Conservation (phyloP, 2,888 invertebrate species). For the Tortricodes alternella region DNA sequence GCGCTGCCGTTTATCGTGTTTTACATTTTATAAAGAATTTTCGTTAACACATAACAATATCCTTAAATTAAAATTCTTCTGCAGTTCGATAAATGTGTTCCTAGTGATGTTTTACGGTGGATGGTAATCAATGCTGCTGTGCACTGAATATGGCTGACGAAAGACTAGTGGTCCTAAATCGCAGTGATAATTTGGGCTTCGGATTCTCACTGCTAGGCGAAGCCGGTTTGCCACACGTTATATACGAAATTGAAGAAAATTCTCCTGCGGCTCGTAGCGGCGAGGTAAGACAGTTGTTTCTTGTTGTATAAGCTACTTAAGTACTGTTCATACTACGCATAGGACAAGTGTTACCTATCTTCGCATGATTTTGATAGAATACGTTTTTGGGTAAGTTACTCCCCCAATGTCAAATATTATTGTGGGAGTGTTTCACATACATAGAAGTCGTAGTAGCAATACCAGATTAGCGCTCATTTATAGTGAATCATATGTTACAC, state of each 20-base stretch:
- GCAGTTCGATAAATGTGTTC: conserved; percentile 60
- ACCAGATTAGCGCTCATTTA: conserved; percentile 7
- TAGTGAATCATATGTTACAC: conserved; percentile 29
- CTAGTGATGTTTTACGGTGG: conserved; percentile 64
- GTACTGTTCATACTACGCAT: conserved; percentile 8
- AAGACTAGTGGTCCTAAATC: conserved; percentile 93
- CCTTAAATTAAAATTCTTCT: conserved; percentile 45
- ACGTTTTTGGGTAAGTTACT: conserved; percentile 4
- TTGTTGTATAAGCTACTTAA: conserved; percentile 13
- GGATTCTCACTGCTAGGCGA: conserved; percentile 95
- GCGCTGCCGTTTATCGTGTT: conserved; percentile 70
- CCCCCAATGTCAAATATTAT: conserved; percentile 1
- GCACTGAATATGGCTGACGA: conserved; percentile 92
- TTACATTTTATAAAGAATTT: conserved; percentile 65
- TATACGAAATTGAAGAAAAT: conserved; percentile 96
- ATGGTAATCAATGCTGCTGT: conserved; percentile 77
- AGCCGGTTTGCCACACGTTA: conserved; percentile 95
- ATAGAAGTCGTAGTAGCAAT: conserved; percentile 1
- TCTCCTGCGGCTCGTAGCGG: conserved; percentile 96
- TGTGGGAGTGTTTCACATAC: conserved; percentile 2
- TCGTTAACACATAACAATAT: conserved; percentile 56
- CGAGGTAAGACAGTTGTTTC: conserved; percentile 85
- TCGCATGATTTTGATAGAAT: conserved; percentile 1
- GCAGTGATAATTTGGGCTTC: conserved; percentile 93
- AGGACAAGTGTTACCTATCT: conserved; percentile 16